Evolutionary conservation across 1,140 invertebrate species (phyloP), one percentile per base, ranked within the genome.

Genomic region (Aphelinus atriplicis): DNA sequence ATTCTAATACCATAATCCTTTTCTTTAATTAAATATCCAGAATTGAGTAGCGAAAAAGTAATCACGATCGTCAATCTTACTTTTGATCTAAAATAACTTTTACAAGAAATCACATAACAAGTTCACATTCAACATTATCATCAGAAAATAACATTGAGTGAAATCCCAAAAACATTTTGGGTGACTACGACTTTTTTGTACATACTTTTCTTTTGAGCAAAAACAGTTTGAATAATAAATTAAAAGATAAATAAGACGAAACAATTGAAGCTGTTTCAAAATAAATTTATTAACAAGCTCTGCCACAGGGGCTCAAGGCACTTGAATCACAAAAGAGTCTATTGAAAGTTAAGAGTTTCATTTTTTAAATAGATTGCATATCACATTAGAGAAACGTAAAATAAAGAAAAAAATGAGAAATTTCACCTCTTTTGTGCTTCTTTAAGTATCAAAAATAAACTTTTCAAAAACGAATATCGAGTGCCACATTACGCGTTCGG

Each of bases 401-500:
- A 26, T 7, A 64, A 72, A 47, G 10, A 26, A 61, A 7, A 50
- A 69, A 69, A 65, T 61, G n/a, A 50, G 64, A 60, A 51, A 0
- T 56, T 58, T 62, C 45, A n/a, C 47, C 63, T 64, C 70, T 71
- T 76, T 75, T 76, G 70, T 75, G 65, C 42, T 78, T 73, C 66
- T 26, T n/a, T 71, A 67, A 76, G 72, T 79, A 80, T 79, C 65
- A 80, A 78, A 80, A 79, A 79, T 80, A 79, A 78, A 77, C 70
- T 68, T 76, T 71, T 61, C n/a, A 74, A 76, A 57, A 67, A 70
- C 48, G 50, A 10, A 46, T 53, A 45, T 63, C 48, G 56, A 72
- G 47, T 48, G 10, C 45, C 7, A 50, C 3, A 26, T 66, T 45
- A 26, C 55, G 6, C 64, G 68, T 70, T 63, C n/a, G 42, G 56